Evolutionary conservation across 2,888 invertebrate species (phyloP), one percentile per base, ranked within the genome.

Genomic region (Limenitis camilla): DNA sequence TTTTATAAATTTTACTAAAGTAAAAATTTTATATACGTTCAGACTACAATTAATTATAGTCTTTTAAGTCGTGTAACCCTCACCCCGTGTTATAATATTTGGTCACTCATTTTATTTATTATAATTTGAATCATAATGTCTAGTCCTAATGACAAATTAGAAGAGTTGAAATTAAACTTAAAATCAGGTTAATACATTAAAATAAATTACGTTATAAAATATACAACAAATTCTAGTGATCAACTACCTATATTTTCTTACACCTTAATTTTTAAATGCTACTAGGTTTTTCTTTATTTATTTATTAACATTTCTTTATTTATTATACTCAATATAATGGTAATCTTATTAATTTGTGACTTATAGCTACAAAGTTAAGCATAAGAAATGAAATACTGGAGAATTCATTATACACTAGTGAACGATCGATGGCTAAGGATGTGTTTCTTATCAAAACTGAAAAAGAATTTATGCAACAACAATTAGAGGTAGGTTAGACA

Each of bases 361-460:
- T 36, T 35, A 8, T 36, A 9, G 56, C 35, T 19, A 71, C 61
- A 4, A 78, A 74, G 62, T 56, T 63, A 31, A 79, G 76, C 59
- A 9, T 78, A 46, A 43, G 44, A 32, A 66, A 64, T 46, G 76
- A 77, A 55, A 68, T 64, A 54, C 65, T 67, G 8, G 64, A 74
- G 38, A 60, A 61, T 19, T 62, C 64, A 53, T 56, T 76, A 52
- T 76, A 76, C 1, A 72, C 68, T 36, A 63, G 57, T 49, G 80
- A 80, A 56, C 68, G 68, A 10, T 59, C 57, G 10, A 57, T 76
- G 19, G 55, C 57, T 28, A 76, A 80, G 43, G 78, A 81, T 58
- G 62, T 81, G 29, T 55, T 58, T 33, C 52, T 59, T 2, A 54
- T 69, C 28, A 71, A 67, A 58, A 53, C 64, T 6, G 81, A 82